Evolutionary conservation across 2,888 invertebrate genomes (phyloP), one percentile per base, ranked within the genome.

Genomic region (Tolmerus cingulatus): DNA sequence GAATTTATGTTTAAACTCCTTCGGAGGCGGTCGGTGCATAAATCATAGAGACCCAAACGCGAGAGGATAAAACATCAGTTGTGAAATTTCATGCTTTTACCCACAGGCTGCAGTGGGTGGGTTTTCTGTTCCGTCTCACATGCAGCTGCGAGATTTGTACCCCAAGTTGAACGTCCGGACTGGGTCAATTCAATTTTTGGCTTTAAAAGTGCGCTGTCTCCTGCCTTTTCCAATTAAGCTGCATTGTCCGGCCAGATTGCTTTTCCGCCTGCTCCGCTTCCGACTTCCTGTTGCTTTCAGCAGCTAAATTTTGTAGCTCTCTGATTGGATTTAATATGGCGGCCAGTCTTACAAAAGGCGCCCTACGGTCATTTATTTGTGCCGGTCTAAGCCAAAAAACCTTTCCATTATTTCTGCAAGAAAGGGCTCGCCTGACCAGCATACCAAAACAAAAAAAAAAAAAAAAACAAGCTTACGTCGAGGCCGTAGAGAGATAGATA

Each of bases 161-260:
- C 23, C 9, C 12, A 34, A 43, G 43, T 78, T 78, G 78, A 40
- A 78, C 55, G 51, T 81, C 30, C 43, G 27, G 81, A 55, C 51
- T 81, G 27, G 81, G 81, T 81, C 81, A 55, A 81, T 81, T 81
- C 81, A 43, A 81, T 81, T 81, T 81, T 81, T 81, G 55, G 81
- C 81, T 55, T 81, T 55, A 55, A 81, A 81, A 51, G 46, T 81
- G 9, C 27, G 66, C 51, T 51, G 51, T 81, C 27, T 51, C 46
- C 81, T 51, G 81, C 51, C 81, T 81, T 81, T 81, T 51, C 81
- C 81, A 81, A 81, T 81, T 81, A 81, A 81, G 51, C 55, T 81
- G 81, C 34, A 81, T 81, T 81, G 81, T 81, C 51, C 81, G 55
- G 51, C 81, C 81, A 81, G 81, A 81, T 81, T 81, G 81, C 81